Base-by-base conservation (phyloP, 2,113 vertebrate genomes). In the Climacteris rufus region DNA sequence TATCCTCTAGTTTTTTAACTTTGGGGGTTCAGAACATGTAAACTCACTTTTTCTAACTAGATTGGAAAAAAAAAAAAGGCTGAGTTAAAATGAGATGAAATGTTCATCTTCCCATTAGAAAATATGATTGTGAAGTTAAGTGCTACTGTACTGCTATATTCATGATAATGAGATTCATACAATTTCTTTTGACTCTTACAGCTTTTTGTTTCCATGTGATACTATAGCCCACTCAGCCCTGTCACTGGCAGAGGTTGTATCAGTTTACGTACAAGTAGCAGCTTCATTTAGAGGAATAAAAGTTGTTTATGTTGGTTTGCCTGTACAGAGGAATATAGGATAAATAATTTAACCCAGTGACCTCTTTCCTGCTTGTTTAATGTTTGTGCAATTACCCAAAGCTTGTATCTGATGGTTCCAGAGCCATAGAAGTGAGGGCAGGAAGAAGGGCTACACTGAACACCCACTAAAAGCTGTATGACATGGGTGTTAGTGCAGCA, bases 101-200 rank as follows among this genome's bases (percentile, higher is more conserved):
- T 16, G n/a, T 61, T 90, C 59, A 66, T 87, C 45, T 89, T 91
- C 10, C 33, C 72, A 66, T 83, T 86, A 89, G 45, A 92, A 96
- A 91, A 80, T 39, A 61, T 15, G 70, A 89, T 19, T 87, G 27
- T 56, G 69, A 70, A 52, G 57, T 40, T 89, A 94, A 97, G 74
- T 65, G 66, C 47, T 79, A 33, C 60, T 90, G 47, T 69, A 68
- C 77, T 83, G 72, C 66, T 72, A 24, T 74, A 91, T 66, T 95
- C 84, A 94, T 45, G 57, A 61, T 91, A 96, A 97, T 92, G 83
- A 93, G 68, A 94, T 95, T 95, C 83, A 95, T 70, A 61, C 20
- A 87, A 92, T 92, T 95, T 90, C 49, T 93, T 94, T 79, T 81
- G 69, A 35, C 65, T 68, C 65, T 84, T 80, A 64, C 8, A 87